phyloP scores from a whole-genome alignment of 1,140 invertebrate genomes.

The Diorhabda carinulata region DNA sequence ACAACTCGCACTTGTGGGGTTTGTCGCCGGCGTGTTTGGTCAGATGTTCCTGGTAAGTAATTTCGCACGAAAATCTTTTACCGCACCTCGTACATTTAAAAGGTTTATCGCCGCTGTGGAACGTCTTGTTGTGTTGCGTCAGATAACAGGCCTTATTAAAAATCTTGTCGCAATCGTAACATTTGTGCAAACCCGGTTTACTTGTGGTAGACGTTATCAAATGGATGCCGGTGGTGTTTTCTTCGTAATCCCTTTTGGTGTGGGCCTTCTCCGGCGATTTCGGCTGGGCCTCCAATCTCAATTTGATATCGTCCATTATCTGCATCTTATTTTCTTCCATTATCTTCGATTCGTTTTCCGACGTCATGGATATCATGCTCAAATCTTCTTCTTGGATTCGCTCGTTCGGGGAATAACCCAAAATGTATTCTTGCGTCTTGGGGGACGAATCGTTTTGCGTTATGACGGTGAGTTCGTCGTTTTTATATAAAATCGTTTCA shows the following conservation, averaged over 20 bases:
- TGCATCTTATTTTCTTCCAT: slow-evolving; percentile 24
- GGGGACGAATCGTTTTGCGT: slow-evolving; percentile 6
- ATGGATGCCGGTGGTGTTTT: slow-evolving; percentile 31
- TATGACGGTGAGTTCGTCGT: slow-evolving; percentile 27
- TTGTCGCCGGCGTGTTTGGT: slow-evolving; percentile 78
- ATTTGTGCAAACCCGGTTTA: slow-evolving; percentile 57
- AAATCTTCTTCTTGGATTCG: slow-evolving; percentile 29
- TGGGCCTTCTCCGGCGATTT: slow-evolving; percentile 37
- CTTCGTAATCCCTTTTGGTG: slow-evolving; percentile 41
- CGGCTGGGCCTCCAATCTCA: slow-evolving; percentile 26
- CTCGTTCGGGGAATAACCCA: slow-evolving; percentile 19
- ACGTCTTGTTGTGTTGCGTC: slow-evolving; percentile 86
- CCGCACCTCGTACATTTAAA: slow-evolving; percentile 81
- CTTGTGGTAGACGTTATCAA: slow-evolving; percentile 29
- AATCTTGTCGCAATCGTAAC: slow-evolving; percentile 76
- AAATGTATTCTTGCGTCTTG: slow-evolving; percentile 15
- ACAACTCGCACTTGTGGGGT: slow-evolving; percentile 82
- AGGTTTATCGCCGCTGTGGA: slow-evolving; percentile 80
- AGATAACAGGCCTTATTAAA: slow-evolving; percentile 85
- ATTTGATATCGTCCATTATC: slow-evolving; percentile 29
- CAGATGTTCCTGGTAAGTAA: slow-evolving; percentile 65
- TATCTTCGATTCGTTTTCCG: slow-evolving; percentile 15
- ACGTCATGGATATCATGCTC: slow-evolving; percentile 2
- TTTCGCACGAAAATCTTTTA: slow-evolving; percentile 70
- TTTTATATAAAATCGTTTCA: slow-evolving; percentile 27